Conservation (phyloP, 2,113 vertebrate species). For the Etheostoma cragini region DNA sequence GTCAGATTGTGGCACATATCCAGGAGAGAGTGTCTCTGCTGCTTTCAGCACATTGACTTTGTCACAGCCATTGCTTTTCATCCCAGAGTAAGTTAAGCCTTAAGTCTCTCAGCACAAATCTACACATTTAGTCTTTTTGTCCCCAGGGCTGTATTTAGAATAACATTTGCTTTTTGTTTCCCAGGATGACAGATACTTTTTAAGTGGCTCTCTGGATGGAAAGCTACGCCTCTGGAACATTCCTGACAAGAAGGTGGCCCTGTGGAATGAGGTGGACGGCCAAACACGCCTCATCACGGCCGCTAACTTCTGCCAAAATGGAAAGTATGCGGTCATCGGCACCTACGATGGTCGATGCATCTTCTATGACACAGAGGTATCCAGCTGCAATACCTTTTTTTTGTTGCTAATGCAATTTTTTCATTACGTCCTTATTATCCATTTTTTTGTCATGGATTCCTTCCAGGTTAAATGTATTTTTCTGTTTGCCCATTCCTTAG, state of each 20-base stretch:
- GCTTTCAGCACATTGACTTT: slow-evolving; percentile 99
- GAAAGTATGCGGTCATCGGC: slow-evolving; percentile 97
- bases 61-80: slow-evolving; percentile 99
- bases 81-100: slow-evolving; percentile 90
- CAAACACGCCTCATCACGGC: slow-evolving; percentile 98
- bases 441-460: background rate
- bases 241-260: slow-evolving; percentile 98
- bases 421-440: background rate
- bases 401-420: background rate
- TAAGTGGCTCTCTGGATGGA: slow-evolving; percentile 96
- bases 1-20: slow-evolving; percentile 99
- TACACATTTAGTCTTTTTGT: background rate
- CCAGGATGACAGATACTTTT: slow-evolving; percentile 97
- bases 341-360: slow-evolving; percentile 98
- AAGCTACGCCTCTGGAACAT: slow-evolving; percentile 99
- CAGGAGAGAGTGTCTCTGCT: slow-evolving; percentile 97
- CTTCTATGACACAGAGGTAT: slow-evolving; percentile 98
- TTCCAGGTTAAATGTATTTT: background rate
- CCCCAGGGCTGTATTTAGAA: slow-evolving; percentile 7
- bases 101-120: slow-evolving; percentile 19
- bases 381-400: background rate
- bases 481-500: slow-evolving; percentile 73
- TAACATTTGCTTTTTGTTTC: background rate
- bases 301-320: slow-evolving; percentile 99
- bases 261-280: slow-evolving; percentile 99